Base-by-base conservation (phyloP, 2,113 vertebrate species). In the Lampris megalopsis region DNA sequence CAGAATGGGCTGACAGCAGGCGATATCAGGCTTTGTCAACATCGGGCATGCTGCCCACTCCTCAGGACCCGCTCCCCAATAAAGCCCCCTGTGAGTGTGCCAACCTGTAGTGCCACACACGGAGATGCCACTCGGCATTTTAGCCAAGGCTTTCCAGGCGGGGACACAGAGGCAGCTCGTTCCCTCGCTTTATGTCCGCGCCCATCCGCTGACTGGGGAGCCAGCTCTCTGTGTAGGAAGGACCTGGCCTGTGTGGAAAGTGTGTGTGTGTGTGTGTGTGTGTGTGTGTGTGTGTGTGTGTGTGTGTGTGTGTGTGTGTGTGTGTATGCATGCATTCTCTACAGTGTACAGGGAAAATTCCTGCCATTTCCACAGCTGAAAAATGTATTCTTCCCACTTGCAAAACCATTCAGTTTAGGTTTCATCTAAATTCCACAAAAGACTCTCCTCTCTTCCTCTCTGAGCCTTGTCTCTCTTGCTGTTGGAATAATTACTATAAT, bases 1-100 rank as follows among this genome's bases (percentile, higher is more conserved):
- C 83, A 89, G 91, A 93, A 92, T 85, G 86, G 88, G 86, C 88
- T 91, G 93, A 93, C 92, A 93, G 93, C 93, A 92, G 93, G 93
- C 91, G 82, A 91, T 89, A 86, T 83, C 75, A 73, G 67, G 92
- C 92, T 93, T 94, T 93, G 92, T 94, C 92, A 92, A 92, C 91
- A 94, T 72, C 35, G 90, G 93, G 92, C 93, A 77, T 41, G 79
- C 78, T 92, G 93, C 90, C 93, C 85, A 73, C 75, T 54, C 68
- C 73, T 84, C 80, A 82, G 86, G 85, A 90, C 79, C 24, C 59
- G 80, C 84, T 72, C 88, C 90, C 85, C 88, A 86, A 81, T 84
- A 81, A 88, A 89, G 75, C 71, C 77, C 75, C 81, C 58, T 69
- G 76, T 70, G 84, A 83, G 82, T 38, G 70, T 88, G 91, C 89